Conservation (phyloP, 2,113 vertebrate species). For the Drymodes brunneopygia region DNA sequence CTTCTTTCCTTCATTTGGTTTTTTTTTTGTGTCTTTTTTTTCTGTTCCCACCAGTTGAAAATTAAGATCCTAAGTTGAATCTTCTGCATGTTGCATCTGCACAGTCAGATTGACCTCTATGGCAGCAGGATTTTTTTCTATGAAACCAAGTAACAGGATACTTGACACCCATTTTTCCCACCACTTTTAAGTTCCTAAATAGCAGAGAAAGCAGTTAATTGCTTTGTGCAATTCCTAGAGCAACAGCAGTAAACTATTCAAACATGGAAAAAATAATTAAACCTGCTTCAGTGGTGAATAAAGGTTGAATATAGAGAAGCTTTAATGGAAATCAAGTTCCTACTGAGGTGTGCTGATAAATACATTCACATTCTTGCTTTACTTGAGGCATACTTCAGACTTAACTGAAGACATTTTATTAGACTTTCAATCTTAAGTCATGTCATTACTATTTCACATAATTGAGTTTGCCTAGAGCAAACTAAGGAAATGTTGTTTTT, state of each 20-base stretch:
- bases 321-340: slow-evolving; percentile 10
- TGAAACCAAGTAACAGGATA: not conserved
- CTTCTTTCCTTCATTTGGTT: not conserved
- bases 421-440: not conserved
- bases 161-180: not conserved
- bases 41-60: not conserved
- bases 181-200: not conserved
- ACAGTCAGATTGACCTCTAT: not conserved
- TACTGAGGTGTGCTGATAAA: not conserved
- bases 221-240: not conserved
- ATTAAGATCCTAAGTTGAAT: not conserved
- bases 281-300: not conserved
- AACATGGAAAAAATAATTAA: not conserved
- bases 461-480: not conserved
- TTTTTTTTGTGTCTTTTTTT: not conserved
- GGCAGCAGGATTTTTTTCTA: not conserved
- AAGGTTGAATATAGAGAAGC: not conserved
- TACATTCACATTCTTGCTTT: not conserved
- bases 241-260: not conserved
- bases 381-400: not conserved
- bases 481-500: not conserved
- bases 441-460: not conserved
- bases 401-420: not conserved
- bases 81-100: not conserved
- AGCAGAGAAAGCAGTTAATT: not conserved